Base-by-base conservation (phyloP, 1,140 invertebrate species). In the Homalodisca vitripennis region DNA sequence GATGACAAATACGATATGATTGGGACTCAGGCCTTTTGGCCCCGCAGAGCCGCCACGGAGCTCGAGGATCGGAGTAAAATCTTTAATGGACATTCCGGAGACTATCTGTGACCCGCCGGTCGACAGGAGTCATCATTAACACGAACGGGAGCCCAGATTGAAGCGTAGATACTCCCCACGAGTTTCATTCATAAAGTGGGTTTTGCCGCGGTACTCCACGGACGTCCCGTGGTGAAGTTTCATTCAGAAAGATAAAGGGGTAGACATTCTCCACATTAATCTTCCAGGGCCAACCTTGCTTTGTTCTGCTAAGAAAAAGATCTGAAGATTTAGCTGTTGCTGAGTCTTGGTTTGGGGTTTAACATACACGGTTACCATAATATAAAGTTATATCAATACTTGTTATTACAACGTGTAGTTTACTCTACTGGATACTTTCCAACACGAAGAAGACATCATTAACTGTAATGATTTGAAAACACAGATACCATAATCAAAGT, bases 11-110 rank as follows among this genome's bases (percentile, higher is more conserved):
- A 60, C 2, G 55, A 60, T 60, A 60, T 6, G 55, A 60, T 60
- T 60, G 55, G 17, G 48, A 22, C 14, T 20, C 14, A 51, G 14
- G 14, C 48, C 48, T 51, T 41, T 51, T 60, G 55, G 55, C n/a
- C 55, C 26, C 24, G 55, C 12, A 3, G 20, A 6, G 48, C 48
- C 55, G 55, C 55, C n/a, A n/a, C n/a, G n/a, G n/a, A n/a, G n/a
- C n/a, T n/a, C n/a, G n/a, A n/a, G n/a, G n/a, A n/a, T n/a, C 26
- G 55, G 55, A 53, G 55, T 60, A 60, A 60, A 60, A 60, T 60
- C 55, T 60, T 60, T 60, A 60, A 60, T 60, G 55, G 55, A 60
- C 26, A 60, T 60, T 60, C 55, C 55, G 1, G 22, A 3, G 55
- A 17, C 24, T 60, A 60, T 60, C 55, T 60, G 22, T 6, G 6